A percentile compares a stretch with the other conserved stretches of the same genome.
Conservation (phyloP, 2,888 invertebrate genomes). For the Notodonta ziczac region DNA sequence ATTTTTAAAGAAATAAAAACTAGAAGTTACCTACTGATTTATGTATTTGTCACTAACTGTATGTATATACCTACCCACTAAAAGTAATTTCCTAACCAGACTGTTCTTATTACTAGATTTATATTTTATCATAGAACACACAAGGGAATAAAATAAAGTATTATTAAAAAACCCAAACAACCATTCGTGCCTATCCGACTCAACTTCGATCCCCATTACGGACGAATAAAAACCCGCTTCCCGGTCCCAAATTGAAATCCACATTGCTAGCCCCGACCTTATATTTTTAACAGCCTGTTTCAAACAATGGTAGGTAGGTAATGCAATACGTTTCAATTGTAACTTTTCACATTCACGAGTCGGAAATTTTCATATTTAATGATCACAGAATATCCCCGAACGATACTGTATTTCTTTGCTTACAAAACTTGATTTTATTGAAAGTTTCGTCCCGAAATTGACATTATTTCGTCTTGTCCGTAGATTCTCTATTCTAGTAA, state of each 20-base stretch:
- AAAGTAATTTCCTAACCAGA: too few relatives aligned
- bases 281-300: background rate
- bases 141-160: background rate
- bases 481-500: too few relatives aligned
- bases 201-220: conserved; percentile 1
- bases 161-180: background rate
- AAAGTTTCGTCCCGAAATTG: background rate
- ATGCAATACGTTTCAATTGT: conserved; percentile 15
- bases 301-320: conserved; percentile 10
- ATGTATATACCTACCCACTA: too few relatives aligned
- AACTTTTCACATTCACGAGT: conserved; percentile 17
- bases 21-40: too few relatives aligned
- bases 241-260: conserved; percentile 1
- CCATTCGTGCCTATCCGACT: background rate
- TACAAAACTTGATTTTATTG: background rate
- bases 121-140: too few relatives aligned
- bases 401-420: background rate
- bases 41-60: too few relatives aligned
- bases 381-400: conserved; percentile 1
- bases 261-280: background rate
- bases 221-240: conserved; percentile 1
- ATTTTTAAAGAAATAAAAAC: too few relatives aligned
- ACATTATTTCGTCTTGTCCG: too few relatives aligned
- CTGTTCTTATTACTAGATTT: too few relatives aligned
- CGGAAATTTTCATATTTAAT: background rate